Evolutionary conservation across 92 coral and sea anemone genomes (phyloP).

Genomic region (Epizoanthus scotinus): DNA sequence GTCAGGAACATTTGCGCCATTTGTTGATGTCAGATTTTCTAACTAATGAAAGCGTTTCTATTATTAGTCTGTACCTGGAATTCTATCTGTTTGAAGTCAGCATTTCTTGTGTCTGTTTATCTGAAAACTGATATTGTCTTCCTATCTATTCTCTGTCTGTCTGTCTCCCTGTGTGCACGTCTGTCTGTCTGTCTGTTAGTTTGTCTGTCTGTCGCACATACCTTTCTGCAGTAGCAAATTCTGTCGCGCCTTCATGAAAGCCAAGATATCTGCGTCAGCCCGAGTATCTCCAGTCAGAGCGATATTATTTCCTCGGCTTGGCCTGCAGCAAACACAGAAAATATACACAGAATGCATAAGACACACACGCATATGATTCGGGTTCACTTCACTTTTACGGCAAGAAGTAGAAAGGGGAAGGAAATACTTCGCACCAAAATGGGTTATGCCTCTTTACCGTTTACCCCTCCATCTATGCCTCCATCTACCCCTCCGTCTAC

Average conservation of each 20-base stretch:
- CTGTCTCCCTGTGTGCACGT: not conserved
- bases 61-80: no score
- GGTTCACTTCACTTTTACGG: not conserved
- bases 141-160: not conserved
- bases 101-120: not conserved
- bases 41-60: no score
- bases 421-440: no score
- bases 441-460: no score
- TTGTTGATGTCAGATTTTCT: no score
- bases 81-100: no score
- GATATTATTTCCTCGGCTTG: constrained; percentile 22
- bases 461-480: no score
- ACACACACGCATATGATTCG: not conserved
- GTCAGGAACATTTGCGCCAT: no score
- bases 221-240: constrained; percentile 89
- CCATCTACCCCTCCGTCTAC: no score
- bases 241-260: constrained; percentile 93
- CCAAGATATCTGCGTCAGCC: constrained; percentile 92
- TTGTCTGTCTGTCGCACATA: constrained; percentile 8
- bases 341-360: not conserved
- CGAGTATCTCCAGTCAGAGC: constrained; percentile 86
- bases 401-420: not conserved
- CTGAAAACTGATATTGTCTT: not conserved
- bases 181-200: not conserved
- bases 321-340: constrained; percentile 13